Conservation (phyloP, 2,888 invertebrate genomes). For the Fissipunctia ypsillon region DNA sequence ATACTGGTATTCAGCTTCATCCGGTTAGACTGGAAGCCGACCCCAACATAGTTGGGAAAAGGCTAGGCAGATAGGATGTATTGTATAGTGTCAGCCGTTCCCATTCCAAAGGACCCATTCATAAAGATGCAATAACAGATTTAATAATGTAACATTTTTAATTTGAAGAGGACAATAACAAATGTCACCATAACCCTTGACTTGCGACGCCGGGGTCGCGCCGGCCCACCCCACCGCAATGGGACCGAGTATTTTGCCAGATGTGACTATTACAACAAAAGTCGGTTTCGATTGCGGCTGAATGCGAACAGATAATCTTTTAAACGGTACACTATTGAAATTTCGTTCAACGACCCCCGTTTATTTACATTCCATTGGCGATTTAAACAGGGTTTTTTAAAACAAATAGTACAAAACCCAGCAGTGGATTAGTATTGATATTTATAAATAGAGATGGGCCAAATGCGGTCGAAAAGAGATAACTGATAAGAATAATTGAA, state of each 20-base stretch:
- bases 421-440: conserved; percentile 58
- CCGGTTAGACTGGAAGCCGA: too few species aligned
- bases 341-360: conserved; percentile 69
- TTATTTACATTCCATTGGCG: conserved; percentile 60
- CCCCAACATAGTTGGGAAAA: too few species aligned
- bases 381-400: conserved; percentile 17
- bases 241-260: conserved; percentile 80
- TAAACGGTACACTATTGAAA: conserved; percentile 76
- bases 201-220: conserved; percentile 55
- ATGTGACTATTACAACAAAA: conserved; percentile 87
- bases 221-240: conserved; percentile 47
- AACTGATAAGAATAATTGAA: conserved; percentile 87
- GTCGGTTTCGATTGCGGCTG: conserved; percentile 86
- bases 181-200: conserved; percentile 69
- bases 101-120: conserved; percentile 13
- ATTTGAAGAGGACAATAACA: conserved; percentile 63
- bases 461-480: conserved; percentile 76
- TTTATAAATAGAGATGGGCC: conserved; percentile 64
- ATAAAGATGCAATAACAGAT: conserved; percentile 48
- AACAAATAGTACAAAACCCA: conserved; percentile 25
- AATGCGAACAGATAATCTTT: conserved; percentile 85
- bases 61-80: too few species aligned
- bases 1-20: too few species aligned
- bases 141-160: conserved; percentile 64
- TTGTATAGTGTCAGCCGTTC: neutral